These are phyloP conservation scores for Thereuonema tuberculata DNA, from an alignment of 1,140 invertebrate genomes.

Conservation along the genomic window DNA sequence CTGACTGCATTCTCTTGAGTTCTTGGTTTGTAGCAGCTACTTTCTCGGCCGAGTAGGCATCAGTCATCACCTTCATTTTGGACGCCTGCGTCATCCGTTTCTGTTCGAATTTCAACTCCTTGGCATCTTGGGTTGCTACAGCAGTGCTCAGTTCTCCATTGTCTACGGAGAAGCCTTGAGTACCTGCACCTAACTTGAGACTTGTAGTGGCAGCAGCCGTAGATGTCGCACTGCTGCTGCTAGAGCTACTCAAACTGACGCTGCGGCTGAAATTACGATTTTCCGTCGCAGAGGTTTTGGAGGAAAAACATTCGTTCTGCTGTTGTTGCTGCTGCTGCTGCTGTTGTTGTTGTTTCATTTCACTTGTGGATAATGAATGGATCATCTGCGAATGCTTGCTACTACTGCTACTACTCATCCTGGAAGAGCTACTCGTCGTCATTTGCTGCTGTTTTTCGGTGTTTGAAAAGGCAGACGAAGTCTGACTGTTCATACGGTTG, in stretches of 20 bases:
- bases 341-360: slow-evolving; percentile 5
- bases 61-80: slow-evolving; percentile 63
- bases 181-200: not conserved
- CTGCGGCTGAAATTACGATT: slow-evolving; percentile 6
- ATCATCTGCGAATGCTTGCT: slow-evolving; percentile 5
- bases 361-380: slow-evolving; percentile 7
- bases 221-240: not conserved
- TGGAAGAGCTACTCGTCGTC: not conserved
- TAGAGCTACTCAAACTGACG: not conserved
- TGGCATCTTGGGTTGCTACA: not conserved
- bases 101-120: slow-evolving; percentile 62
- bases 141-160: not conserved
- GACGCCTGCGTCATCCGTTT: slow-evolving; percentile 59
- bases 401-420: too few relatives aligned
- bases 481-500: not conserved
- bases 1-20: slow-evolving; percentile 58
- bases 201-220: not conserved
- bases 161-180: not conserved
- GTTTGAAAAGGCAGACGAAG: not conserved
- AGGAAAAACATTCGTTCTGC: not conserved
- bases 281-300: not conserved
- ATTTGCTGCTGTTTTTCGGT: not conserved
- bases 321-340: too few relatives aligned
- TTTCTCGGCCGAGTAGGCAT: slow-evolving; percentile 62
- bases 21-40: slow-evolving; percentile 56